These are phyloP conservation scores for Pollenia angustigena DNA, from an alignment of 2,888 invertebrate species.

Conservation along the genomic window DNA sequence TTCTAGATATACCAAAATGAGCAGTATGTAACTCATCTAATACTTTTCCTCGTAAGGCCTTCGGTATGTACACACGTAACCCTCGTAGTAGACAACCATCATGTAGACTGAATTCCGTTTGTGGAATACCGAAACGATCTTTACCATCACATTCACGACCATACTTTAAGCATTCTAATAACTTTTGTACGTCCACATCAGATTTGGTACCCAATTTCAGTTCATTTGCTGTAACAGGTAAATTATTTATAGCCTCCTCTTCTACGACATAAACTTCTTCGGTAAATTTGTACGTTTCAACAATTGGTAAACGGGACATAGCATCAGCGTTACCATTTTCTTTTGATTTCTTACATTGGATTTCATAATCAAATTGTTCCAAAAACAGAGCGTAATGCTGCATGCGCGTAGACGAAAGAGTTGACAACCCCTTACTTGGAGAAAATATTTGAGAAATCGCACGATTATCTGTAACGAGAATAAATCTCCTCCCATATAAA, in stretches of 20 bases:
- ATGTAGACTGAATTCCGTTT: constrained; percentile 67
- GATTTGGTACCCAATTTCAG: constrained; percentile 37
- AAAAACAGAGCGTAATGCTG: constrained; percentile 66
- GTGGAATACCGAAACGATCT: constrained; percentile 58
- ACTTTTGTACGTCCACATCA: constrained; percentile 46
- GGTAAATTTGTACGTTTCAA: constrained; percentile 4
- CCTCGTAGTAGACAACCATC: constrained; percentile 72
- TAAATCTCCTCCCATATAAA: constrained; percentile 79
- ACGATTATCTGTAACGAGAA: constrained; percentile 75
- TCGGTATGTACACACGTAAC: constrained; percentile 70
- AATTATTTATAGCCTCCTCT: constrained; percentile 52
- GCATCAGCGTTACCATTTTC: constrained; percentile 59
- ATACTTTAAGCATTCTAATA: constrained; percentile 47
- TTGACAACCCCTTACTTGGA: constrained; percentile 63
- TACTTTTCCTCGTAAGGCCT: constrained; percentile 59
- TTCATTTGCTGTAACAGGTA: constrained; percentile 64
- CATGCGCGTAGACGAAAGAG: constrained; percentile 54
- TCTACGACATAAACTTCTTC: constrained; percentile 63
- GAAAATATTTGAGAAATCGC: constrained; percentile 70
- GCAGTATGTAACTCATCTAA: constrained; percentile 68
- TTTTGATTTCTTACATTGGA: constrained; percentile 42
- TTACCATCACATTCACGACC: constrained; percentile 39
- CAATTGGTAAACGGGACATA: constrained; percentile 31
- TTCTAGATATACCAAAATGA: constrained; percentile 67
- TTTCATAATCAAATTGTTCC: constrained; percentile 52